A percentile compares a stretch with the other conserved stretches of the same genome.
phyloP scores from a whole-genome alignment of 2,113 vertebrate species.

The Cryptotis parvus region DNA sequence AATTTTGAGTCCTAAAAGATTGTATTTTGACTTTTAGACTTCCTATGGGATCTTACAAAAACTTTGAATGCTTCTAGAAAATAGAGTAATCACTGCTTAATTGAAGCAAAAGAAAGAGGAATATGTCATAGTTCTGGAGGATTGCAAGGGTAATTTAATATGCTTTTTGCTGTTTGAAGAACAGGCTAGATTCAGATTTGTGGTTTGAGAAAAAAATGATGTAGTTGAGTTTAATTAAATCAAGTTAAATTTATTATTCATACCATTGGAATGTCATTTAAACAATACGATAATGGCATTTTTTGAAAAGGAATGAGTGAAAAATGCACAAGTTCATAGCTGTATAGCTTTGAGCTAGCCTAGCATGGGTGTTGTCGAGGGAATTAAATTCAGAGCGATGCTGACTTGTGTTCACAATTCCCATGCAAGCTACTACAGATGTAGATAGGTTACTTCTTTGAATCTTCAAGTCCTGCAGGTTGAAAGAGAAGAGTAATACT shows the following conservation, averaged over 20 bases:
- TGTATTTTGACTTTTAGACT: slow-evolving; percentile 10
- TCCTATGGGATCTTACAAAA: slow-evolving; percentile 14
- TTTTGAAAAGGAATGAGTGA: background rate
- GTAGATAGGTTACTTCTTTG: background rate
- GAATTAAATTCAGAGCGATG: background rate
- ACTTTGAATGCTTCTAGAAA: slow-evolving; percentile 30
- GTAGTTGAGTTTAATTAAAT: slow-evolving; percentile 52
- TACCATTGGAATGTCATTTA: slow-evolving; percentile 31
- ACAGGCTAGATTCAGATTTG: slow-evolving; percentile 42
- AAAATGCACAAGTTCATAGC: background rate
- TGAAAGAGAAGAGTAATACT: background rate
- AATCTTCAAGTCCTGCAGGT: slow-evolving; percentile 1
- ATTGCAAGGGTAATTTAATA: slow-evolving; percentile 19
- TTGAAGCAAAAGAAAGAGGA: background rate
- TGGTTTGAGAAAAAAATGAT: background rate
- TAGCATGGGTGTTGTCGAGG: background rate
- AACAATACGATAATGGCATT: background rate
- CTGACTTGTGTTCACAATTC: background rate
- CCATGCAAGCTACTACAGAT: background rate
- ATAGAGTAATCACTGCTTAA: slow-evolving; percentile 36
- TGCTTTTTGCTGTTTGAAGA: slow-evolving; percentile 27
- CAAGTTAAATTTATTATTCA: slow-evolving; percentile 40
- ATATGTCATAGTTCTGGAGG: background rate
- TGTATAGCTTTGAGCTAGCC: background rate
- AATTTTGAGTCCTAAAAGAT: background rate